phyloP scores from a whole-genome alignment of 2,797 vertebrate species.

The Sparidentex hasta region DNA sequence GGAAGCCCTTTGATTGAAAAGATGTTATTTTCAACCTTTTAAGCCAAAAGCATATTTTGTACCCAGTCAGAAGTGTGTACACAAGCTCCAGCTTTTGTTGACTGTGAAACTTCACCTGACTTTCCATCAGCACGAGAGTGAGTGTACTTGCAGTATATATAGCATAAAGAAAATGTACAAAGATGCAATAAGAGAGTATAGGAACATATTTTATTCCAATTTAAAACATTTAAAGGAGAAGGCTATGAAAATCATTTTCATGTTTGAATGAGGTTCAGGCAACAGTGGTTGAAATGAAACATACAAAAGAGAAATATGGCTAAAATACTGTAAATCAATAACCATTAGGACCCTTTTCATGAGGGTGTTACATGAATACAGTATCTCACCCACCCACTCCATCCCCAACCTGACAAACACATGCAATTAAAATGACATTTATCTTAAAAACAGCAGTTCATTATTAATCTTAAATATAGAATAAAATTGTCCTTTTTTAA shows the following conservation, averaged over 20 bases:
- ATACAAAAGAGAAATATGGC: constrained; percentile 87
- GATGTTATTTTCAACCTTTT: no score
- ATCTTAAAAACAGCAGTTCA: constrained; percentile 89
- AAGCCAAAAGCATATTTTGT: no score
- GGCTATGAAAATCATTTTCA: constrained; percentile 98
- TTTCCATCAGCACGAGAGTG: no score
- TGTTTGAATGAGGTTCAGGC: constrained; percentile 92
- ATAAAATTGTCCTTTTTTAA: constrained; percentile 80
- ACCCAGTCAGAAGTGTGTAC: no score
- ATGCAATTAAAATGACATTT: constrained; percentile 92
- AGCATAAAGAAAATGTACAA: constrained; percentile 42
- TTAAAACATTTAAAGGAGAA: constrained; percentile 97
- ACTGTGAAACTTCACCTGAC: no score
- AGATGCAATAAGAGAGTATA: constrained; percentile 82
- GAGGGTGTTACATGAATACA: constrained; percentile 78
- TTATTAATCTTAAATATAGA: constrained; percentile 87
- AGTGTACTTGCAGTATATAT: neutral
- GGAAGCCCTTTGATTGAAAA: no score
- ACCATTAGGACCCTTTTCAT: constrained; percentile 79
- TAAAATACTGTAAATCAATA: constrained; percentile 88
- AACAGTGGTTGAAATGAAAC: constrained; percentile 91
- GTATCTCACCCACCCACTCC: constrained; percentile 76
- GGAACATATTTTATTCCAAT: constrained; percentile 98
- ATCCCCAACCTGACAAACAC: constrained; percentile 85
- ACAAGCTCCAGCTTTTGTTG: no score